Conservation (phyloP, 2,113 vertebrate genomes). For the Myotis yumanensis region DNA sequence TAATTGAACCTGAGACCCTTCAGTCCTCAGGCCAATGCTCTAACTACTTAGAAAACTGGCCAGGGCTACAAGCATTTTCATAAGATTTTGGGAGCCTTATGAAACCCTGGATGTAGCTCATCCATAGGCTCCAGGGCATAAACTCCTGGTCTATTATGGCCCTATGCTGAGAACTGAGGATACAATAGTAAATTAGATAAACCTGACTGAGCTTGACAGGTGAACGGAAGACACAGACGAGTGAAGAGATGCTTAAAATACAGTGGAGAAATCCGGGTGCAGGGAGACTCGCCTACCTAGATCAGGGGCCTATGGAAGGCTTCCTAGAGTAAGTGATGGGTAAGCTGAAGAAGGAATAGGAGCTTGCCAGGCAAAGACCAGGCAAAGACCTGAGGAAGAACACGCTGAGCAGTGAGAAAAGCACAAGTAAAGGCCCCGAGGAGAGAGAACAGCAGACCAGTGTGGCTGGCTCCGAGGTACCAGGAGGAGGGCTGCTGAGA, state of each 20-base stretch:
- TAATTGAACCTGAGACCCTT: too few relatives aligned
- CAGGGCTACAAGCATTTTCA: not conserved
- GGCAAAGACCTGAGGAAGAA: not conserved
- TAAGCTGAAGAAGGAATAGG: not conserved
- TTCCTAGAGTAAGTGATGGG: not conserved
- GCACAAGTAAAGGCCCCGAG: not conserved
- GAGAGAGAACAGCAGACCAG: not conserved
- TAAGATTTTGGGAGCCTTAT: not conserved
- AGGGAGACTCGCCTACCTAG: not conserved
- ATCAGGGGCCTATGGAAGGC: not conserved
- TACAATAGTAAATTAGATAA: not conserved
- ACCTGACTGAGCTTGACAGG: not conserved
- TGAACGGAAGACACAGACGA: not conserved
- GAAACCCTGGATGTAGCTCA: not conserved
- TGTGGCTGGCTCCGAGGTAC: not conserved
- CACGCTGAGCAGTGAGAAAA: not conserved
- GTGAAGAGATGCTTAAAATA: not conserved
- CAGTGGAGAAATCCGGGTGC: not conserved
- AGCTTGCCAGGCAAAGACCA: not conserved
- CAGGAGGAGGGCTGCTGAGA: not conserved
- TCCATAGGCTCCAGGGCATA: not conserved
- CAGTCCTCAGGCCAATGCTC: too few relatives aligned
- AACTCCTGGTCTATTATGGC: not conserved
- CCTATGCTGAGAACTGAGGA: not conserved
- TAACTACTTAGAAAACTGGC: too few relatives aligned